phyloP scores from a whole-genome alignment of 64 coral and sea anemone genomes.

The Dendrophyllia cribrosa region DNA sequence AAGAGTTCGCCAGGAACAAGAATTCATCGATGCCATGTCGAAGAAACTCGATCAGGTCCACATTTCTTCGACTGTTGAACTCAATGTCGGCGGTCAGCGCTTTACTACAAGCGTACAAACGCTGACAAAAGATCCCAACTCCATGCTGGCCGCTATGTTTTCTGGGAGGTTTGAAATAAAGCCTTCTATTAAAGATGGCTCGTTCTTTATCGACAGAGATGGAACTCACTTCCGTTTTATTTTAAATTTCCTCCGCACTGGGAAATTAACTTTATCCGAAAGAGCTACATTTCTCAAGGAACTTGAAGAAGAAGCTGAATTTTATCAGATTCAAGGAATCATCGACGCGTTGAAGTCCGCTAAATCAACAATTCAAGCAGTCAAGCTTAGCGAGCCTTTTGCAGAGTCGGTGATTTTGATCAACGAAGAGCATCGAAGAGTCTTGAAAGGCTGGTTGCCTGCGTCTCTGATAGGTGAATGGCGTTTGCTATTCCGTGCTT shows the following conservation, averaged over 20 bases:
- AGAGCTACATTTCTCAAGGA: not conserved
- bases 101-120: too few relatives aligned
- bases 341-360: too few relatives aligned
- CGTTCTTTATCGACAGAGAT: constrained; percentile 21
- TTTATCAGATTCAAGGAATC: too few relatives aligned
- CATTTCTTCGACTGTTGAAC: too few relatives aligned
- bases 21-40: not conserved
- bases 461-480: not conserved
- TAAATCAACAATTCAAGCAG: too few relatives aligned
- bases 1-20: not conserved
- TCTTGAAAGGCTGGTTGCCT: not conserved
- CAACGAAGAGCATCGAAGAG: not conserved
- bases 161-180: not conserved
- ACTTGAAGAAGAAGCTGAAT: not conserved
- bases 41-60: not conserved
- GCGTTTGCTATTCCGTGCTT: not conserved
- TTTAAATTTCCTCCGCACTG: constrained; percentile 1
- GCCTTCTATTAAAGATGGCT: not conserved
- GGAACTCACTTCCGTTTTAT: not conserved
- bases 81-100: too few relatives aligned
- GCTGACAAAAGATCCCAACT: not conserved
- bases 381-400: not conserved
- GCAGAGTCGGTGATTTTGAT: not conserved
- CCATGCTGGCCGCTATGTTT: too few relatives aligned
- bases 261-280: not conserved